These are phyloP conservation scores for Origma solitaria DNA, from an alignment of 2,113 vertebrate species.

Conservation along the genomic window DNA sequence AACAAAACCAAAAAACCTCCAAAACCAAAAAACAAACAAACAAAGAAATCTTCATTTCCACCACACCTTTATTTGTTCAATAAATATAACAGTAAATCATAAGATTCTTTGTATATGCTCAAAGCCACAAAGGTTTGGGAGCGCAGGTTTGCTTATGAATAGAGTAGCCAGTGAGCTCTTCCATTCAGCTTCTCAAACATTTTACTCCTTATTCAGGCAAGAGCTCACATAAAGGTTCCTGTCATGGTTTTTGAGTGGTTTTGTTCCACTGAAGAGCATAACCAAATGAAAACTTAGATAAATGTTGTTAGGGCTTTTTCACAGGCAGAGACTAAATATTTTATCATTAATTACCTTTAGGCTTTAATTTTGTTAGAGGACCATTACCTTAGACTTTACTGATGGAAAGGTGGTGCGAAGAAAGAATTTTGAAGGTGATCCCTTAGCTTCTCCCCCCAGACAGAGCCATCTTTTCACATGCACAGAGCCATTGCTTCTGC, in stretches of 20 bases:
- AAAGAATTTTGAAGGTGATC: background rate
- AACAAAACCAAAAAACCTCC: too few relatives aligned
- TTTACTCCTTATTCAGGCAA: background rate
- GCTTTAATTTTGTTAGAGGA: too few relatives aligned
- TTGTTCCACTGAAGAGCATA: background rate
- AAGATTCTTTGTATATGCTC: background rate
- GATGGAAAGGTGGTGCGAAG: background rate
- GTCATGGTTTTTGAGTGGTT: background rate
- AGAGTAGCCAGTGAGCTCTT: background rate
- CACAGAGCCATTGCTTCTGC: background rate
- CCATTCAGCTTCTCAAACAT: background rate
- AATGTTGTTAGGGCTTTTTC: background rate
- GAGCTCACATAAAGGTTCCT: background rate
- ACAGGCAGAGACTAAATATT: background rate
- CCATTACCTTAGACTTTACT: too few relatives aligned
- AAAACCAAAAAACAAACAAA: too few relatives aligned
- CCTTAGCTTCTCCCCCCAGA: background rate
- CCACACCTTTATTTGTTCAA: background rate
- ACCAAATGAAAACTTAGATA: background rate
- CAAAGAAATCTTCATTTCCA: background rate
- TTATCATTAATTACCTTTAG: background rate
- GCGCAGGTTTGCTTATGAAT: background rate
- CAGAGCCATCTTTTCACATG: background rate
- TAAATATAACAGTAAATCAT: background rate
- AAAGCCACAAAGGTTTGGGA: background rate